Percentiles rank a stretch among this genome's conserved stretches.
Conservation (phyloP, 2,888 invertebrate species). For the Lasioglossum calceatum region DNA sequence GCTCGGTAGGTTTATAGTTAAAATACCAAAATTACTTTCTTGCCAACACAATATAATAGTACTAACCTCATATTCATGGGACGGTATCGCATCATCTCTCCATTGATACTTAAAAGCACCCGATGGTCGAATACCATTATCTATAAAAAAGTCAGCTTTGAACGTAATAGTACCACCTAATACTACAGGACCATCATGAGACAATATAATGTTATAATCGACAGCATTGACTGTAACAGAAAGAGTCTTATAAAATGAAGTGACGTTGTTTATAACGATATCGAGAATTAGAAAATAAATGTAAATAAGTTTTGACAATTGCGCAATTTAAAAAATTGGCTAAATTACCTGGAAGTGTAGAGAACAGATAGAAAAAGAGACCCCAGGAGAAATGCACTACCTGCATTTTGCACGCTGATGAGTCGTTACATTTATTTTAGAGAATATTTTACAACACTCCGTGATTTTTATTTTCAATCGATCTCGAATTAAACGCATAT, state of each 20-base stretch:
- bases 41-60: not conserved
- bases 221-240: slow-evolving; percentile 49
- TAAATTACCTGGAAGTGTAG: slow-evolving; percentile 51
- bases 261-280: not conserved
- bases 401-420: slow-evolving; percentile 58
- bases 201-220: slow-evolving; percentile 84
- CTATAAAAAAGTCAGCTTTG: slow-evolving; percentile 86
- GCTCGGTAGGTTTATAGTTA: too few species aligned
- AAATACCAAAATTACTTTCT: too few species aligned
- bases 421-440: slow-evolving; percentile 57
- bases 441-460: not conserved
- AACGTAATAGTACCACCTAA: slow-evolving; percentile 90
- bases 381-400: slow-evolving; percentile 46
- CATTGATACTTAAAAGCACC: slow-evolving; percentile 87
- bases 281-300: slow-evolving; percentile 13
- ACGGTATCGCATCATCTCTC: slow-evolving; percentile 87
- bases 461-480: slow-evolving; percentile 43
- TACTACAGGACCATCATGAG: slow-evolving; percentile 89
- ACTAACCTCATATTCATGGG: slow-evolving; percentile 85
- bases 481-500: slow-evolving; percentile 41
- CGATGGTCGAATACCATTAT: slow-evolving; percentile 80
- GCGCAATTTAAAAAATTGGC: not conserved
- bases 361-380: slow-evolving; percentile 52
- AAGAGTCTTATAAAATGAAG: slow-evolving; percentile 7
- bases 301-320: slow-evolving; percentile 1